Conservation (phyloP, 2,113 vertebrate species). For the Gadus macrocephalus region DNA sequence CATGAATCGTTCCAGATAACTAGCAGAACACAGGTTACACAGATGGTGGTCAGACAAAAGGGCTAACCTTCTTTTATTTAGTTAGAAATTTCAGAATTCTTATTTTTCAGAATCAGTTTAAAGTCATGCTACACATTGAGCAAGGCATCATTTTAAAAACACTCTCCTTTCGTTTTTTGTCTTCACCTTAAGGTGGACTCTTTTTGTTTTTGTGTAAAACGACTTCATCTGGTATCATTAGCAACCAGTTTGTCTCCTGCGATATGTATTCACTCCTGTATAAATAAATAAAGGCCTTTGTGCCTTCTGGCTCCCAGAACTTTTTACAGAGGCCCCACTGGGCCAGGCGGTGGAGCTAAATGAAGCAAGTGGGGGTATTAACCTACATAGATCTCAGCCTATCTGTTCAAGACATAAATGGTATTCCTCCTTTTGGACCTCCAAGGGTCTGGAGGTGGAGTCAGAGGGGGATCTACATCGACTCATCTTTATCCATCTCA, state of each 20-base stretch:
- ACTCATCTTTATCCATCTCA: slow-evolving; percentile 71
- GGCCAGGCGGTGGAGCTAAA: slow-evolving; percentile 55
- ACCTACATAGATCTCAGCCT: slow-evolving; percentile 62
- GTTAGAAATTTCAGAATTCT: slow-evolving; percentile 25
- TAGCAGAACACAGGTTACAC: slow-evolving; percentile 58
- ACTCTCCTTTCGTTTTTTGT: no score
- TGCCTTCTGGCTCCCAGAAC: slow-evolving; percentile 59
- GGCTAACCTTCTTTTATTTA: slow-evolving; percentile 15
- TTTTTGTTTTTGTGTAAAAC: no score
- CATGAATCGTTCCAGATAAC: slow-evolving; percentile 52
- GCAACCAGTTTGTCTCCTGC: slow-evolving; percentile 54
- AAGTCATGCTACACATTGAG: no score
- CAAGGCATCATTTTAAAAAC: no score
- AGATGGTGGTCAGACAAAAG: slow-evolving; percentile 30
- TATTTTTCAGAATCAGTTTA: no score
- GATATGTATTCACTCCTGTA: slow-evolving; percentile 52
- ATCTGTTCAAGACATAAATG: slow-evolving; percentile 59
- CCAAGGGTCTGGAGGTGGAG: slow-evolving; percentile 45
- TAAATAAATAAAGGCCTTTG: slow-evolving; percentile 65
- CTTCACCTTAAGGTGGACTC: no score
- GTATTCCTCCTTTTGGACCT: slow-evolving; percentile 34
- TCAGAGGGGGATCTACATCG: slow-evolving; percentile 65
- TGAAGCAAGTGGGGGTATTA: slow-evolving; percentile 64
- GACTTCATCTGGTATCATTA: slow-evolving; percentile 42
- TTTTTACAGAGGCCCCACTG: slow-evolving; percentile 50